Percentiles rank a stretch among this genome's conserved stretches.
phyloP scores from a whole-genome alignment of 2,113 vertebrate genomes.

The Redunca redunca region DNA sequence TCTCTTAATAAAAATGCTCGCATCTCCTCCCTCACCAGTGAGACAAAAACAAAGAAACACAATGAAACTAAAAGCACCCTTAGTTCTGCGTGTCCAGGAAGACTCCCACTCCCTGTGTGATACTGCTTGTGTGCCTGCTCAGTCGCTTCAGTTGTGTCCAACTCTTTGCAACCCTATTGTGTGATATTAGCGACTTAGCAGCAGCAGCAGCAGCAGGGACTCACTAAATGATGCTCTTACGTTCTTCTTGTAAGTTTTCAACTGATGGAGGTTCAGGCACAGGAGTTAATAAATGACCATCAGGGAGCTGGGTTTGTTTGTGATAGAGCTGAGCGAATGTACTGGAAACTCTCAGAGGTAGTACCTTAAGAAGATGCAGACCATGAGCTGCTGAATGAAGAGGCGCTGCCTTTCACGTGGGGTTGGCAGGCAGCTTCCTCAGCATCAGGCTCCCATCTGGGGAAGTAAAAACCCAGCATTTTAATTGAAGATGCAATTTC shows the following conservation, averaged over 20 bases:
- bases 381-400: background rate
- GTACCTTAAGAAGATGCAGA: background rate
- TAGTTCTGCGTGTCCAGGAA: background rate
- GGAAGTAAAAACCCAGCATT: background rate
- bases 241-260: background rate
- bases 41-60: background rate
- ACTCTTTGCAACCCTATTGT: background rate
- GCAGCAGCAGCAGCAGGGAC: too few relatives aligned
- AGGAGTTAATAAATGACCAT: too few relatives aligned
- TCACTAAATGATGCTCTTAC: background rate
- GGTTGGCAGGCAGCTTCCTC: background rate
- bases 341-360: background rate
- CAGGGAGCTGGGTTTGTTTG: background rate
- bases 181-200: background rate
- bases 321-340: rapidly evolving
- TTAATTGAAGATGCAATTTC: background rate
- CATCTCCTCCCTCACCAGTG: background rate
- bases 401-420: rapidly evolving
- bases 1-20: background rate
- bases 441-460: background rate
- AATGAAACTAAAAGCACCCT: background rate
- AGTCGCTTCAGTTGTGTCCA: background rate
- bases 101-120: background rate
- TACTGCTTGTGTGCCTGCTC: background rate
- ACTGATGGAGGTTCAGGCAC: background rate